These are phyloP conservation scores for Stigmatopora argus DNA, from an alignment of 2,113 vertebrate genomes.

Conservation along the genomic window DNA sequence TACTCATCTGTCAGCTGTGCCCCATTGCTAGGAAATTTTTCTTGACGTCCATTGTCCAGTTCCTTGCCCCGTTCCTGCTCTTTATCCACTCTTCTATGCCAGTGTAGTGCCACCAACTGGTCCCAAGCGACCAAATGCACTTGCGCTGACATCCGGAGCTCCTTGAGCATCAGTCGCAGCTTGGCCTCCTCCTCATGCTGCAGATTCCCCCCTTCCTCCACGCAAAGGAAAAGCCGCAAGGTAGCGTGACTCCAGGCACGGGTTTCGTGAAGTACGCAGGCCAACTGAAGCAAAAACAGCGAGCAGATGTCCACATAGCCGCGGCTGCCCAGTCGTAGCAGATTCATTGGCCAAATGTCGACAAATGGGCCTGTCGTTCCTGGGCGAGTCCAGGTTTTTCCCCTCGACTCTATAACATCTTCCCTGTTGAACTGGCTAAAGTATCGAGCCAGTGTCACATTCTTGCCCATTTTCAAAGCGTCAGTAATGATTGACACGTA, in stretches of 20 bases:
- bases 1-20: slow-evolving; percentile 70
- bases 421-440: slow-evolving; percentile 65
- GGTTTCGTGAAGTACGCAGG: slow-evolving; percentile 78
- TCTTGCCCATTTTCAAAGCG: slow-evolving; percentile 81
- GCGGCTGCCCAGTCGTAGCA: slow-evolving; percentile 75
- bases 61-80: slow-evolving; percentile 16
- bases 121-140: slow-evolving; percentile 80
- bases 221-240: slow-evolving; percentile 80
- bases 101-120: slow-evolving; percentile 74
- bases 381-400: slow-evolving; percentile 24
- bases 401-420: slow-evolving; percentile 20
- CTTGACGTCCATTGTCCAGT: slow-evolving; percentile 16
- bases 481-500: slow-evolving; percentile 76
- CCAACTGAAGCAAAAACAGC: slow-evolving; percentile 83
- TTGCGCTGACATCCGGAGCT: slow-evolving; percentile 78
- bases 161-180: slow-evolving; percentile 74
- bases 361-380: slow-evolving; percentile 55
- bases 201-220: slow-evolving; percentile 71
- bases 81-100: slow-evolving; percentile 57
- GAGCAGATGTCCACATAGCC: slow-evolving; percentile 80
- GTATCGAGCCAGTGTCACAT: slow-evolving; percentile 73
- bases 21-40: slow-evolving; percentile 41
- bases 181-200: slow-evolving; percentile 75
- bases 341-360: slow-evolving; percentile 84
- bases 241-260: slow-evolving; percentile 74